These are phyloP conservation scores for Cecropterus lyciades DNA, from an alignment of 1,140 invertebrate species.

Conservation along the genomic window DNA sequence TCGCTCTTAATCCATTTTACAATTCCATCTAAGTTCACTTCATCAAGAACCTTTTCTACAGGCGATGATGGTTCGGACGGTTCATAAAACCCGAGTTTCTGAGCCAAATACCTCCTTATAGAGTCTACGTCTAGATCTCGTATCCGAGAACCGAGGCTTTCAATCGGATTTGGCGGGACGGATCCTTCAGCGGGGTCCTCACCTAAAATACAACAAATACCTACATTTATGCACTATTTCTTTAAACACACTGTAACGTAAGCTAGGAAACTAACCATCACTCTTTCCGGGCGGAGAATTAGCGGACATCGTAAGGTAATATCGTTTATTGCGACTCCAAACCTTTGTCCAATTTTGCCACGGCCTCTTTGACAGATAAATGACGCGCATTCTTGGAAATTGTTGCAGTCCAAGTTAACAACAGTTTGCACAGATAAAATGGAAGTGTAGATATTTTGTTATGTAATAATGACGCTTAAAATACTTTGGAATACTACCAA, in stretches of 20 bases:
- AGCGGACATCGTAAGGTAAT: conserved; percentile 72
- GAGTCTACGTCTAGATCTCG: conserved; percentile 76
- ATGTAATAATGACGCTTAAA: conserved; percentile 28
- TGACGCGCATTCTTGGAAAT: conserved; percentile 66
- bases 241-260: conserved; percentile 8
- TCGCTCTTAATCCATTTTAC: conserved; percentile 85
- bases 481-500: conserved; percentile 7
- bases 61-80: conserved; percentile 49
- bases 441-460: not conserved
- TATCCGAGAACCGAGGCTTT: conserved; percentile 60
- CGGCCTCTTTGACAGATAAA: conserved; percentile 62
- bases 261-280: conserved; percentile 58
- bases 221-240: conserved; percentile 20
- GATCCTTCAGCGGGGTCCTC: conserved; percentile 50
- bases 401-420: conserved; percentile 37
- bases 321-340: conserved; percentile 68
- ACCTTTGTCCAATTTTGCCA: conserved; percentile 69
- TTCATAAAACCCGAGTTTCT: conserved; percentile 78
- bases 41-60: conserved; percentile 75
- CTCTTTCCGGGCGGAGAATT: conserved; percentile 74
- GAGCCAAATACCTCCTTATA: conserved; percentile 74
- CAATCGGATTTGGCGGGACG: conserved; percentile 70
- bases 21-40: conserved; percentile 75
- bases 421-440: conserved; percentile 5
- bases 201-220: conserved; percentile 41